Evolutionary conservation across 1,140 invertebrate genomes (phyloP), one percentile per base, ranked within the genome.

Genomic region (Brachionus rotundiformis): DNA sequence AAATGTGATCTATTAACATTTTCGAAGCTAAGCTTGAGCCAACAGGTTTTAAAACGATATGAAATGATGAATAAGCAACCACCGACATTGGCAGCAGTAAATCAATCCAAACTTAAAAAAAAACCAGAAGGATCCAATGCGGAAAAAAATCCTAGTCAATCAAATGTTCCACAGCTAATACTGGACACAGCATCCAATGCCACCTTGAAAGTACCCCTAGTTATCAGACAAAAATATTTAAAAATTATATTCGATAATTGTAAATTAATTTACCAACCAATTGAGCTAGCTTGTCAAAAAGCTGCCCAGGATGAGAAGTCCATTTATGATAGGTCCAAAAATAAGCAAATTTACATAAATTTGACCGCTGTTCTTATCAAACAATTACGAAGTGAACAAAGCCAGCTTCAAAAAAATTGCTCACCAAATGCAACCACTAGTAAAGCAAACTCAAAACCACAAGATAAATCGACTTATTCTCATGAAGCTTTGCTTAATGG

Each of bases 281-380:
- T 41, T 59, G 19, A 79, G 29, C 11, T 36, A 59, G 76, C 76
- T 59, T 79, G 76, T 25, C 47, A 79, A 79, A 63, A 79, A 63
- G 76, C 76, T 39, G 31, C 76, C 5, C 19, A 79, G 16, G 36
- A 79, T 23, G 79, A 81, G 41, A 81, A 81, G 29, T 63, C 54
- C 2, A 81, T 81, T 19, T 81, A 63, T 65, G 79, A 81, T 27
- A 25, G 54, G 27, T 63, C 79, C n/a, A 81, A 41, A 25, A 81
- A 41, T 68, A 81, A 81, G 33, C 36, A 63, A 29, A 63, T 63
- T 81, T 81, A 65, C 65, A 2, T 65, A 4, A 81, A 81, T 63
- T 49, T 81, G 27, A 13, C 31, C n/a, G 79, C 79, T 63, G 44
- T 59, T 5, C 33, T 63, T 4, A 47, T 81, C n/a, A 77, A 19